Base-by-base conservation (phyloP, 2,888 invertebrate species). In the Automeris io region DNA sequence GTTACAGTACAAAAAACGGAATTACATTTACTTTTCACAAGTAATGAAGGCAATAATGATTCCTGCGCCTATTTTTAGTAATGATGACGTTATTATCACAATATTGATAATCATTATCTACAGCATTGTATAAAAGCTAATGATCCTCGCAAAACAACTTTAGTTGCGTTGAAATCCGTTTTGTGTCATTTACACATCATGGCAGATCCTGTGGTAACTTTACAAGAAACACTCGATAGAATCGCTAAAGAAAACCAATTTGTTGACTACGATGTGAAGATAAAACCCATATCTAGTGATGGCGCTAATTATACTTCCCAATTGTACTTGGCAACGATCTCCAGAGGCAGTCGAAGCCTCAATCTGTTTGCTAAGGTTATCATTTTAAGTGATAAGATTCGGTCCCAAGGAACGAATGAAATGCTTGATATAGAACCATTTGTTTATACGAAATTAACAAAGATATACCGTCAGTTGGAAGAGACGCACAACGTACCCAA, bases 361-460 rank as follows among this genome's bases (percentile, higher is more conserved):
- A 32, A 51, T 8, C 21, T 58, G 1, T 61, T 61, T 32, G 52
- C 43, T 5, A 61, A 61, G 46, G 49, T 54, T 1, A 51, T 47
- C 0, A 33, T 18, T 2, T n/a, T 51, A 0, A 42, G 49, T 0
- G 60, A 59, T 18, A 42, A 46, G n/a, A 31, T 60, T 16, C 47
- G 60, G 5, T 18, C 37, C 1, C 12, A 42, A 3, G 7, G 42
- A 0, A 41, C 42, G 0, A 8, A 42, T 3, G 29, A 35, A 4
- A 32, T 58, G 1, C 61, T 43, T 23, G 41, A 49, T 9, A 44
- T 41, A 0, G 66, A 67, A 42, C 39, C 37, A 1, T 42, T 45
- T n/a, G 49, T 52, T 12, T 65, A 64, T 33, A 50, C 40, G 0
- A 40, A 50, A 13, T 26, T 65, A 0, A 22, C 41, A 2, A 49